These are phyloP conservation scores for Sphaerodactylus townsendi DNA, from an alignment of 2,113 vertebrate species.

Conservation along the genomic window DNA sequence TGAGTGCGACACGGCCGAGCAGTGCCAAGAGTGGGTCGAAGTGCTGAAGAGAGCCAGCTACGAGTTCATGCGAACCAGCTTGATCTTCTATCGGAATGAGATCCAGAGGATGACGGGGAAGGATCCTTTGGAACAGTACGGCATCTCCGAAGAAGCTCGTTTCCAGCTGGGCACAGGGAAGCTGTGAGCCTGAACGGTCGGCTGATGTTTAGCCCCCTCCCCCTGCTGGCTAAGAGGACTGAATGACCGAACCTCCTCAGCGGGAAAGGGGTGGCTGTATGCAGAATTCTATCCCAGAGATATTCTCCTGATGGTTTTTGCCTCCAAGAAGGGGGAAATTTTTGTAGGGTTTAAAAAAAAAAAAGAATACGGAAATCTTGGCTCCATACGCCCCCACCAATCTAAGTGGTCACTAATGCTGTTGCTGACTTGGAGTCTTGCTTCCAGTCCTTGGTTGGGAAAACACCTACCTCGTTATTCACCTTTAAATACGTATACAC, in stretches of 20 bases:
- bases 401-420: background rate
- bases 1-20: constrained; percentile 85
- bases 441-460: too few relatives aligned
- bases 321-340: background rate
- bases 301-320: background rate
- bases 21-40: constrained; percentile 89
- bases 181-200: background rate
- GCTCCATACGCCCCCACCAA: background rate
- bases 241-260: too few relatives aligned
- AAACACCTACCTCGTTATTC: too few relatives aligned
- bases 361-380: background rate
- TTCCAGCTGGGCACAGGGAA: constrained; percentile 83
- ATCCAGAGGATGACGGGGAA: constrained; percentile 94
- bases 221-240: too few relatives aligned
- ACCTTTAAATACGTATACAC: too few relatives aligned
- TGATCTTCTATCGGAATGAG: constrained; percentile 93
- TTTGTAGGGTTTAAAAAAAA: too few relatives aligned
- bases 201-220: too few relatives aligned
- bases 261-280: background rate
- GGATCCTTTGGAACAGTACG: constrained; percentile 96
- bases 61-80: constrained; percentile 92
- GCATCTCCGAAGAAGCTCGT: constrained; percentile 93
- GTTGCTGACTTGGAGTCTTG: background rate
- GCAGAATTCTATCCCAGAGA: background rate
- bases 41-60: constrained; percentile 87